phyloP scores from a whole-genome alignment of 2,113 vertebrate genomes.

The Charina bottae region DNA sequence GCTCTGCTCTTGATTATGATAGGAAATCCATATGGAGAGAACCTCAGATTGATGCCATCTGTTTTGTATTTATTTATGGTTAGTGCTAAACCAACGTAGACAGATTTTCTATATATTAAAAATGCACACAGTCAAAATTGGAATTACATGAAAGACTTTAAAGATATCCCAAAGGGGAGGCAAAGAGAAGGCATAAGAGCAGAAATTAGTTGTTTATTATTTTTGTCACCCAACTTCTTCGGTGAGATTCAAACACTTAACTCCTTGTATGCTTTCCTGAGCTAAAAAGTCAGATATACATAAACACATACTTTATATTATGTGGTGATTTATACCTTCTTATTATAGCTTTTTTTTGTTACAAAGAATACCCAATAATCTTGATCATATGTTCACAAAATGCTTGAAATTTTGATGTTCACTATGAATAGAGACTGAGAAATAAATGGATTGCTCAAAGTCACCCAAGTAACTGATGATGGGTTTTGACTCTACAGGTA shows the following conservation, averaged over 20 bases:
- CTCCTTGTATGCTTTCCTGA: neutral
- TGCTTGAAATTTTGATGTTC: neutral
- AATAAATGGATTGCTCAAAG: neutral
- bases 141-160: conserved; percentile 26
- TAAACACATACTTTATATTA: neutral
- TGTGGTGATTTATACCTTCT: neutral
- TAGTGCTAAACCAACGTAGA: neutral
- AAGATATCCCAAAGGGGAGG: conserved; percentile 1
- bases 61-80: conserved; percentile 36
- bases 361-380: neutral
- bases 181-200: neutral
- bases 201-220: neutral
- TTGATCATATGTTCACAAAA: neutral
- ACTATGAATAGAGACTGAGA: neutral
- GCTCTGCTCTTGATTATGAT: neutral
- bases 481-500: neutral
- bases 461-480: neutral
- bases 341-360: neutral
- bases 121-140: conserved; percentile 6
- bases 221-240: neutral
- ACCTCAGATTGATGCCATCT: conserved; percentile 13
- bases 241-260: neutral
- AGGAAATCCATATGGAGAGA: conserved; percentile 32
- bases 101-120: conserved; percentile 7
- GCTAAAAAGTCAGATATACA: neutral